Base-by-base conservation (phyloP, 2,797 vertebrate species). In the Anniella stebbinsi region DNA sequence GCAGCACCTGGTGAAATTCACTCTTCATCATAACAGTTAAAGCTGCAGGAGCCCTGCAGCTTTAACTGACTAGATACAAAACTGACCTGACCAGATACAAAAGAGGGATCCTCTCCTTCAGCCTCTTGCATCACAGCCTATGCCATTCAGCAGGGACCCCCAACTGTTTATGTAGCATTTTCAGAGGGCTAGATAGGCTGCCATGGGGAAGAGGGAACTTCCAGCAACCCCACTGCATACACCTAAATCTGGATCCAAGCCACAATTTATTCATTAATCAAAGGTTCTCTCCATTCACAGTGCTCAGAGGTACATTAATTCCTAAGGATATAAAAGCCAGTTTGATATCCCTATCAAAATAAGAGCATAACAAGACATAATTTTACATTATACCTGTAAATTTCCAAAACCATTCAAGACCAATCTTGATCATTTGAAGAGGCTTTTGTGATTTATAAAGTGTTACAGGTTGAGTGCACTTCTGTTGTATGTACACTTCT, bases 401-500 rank as follows among this genome's bases (percentile, higher is more conserved):
- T 84, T 96, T 91, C 91, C 97, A 96, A 73, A 99, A 96, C 99
- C 99, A 99, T 95, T 99, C 98, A 2, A 99, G 95, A 63, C 99
- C 99, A 9, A 99, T 99, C 96, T 93, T 97, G 86, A 98, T 75
- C 98, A 98, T 99, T 51, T 96, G 97, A 86, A 98, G 89, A 85
- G 98, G 98, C 94, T 98, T 98, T 97, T 99, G 99, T 78, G 98
- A 96, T 1, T 96, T 97, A 87, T 98, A 98, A 0, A 99, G 96
- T 2, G 99, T 99, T 92, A 99, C 97, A 23, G 99, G 98, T 78
- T 97, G 97, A 83, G 97, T 98, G 94, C 99, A 99, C 75, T 98
- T 97, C 67, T 99, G 99, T 96, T 99, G 99, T 41, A 99, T 69
- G 0, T 99, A 99, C 17, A 99, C 90, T 96, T 99, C 99, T 95